Conservation (phyloP, 2,888 invertebrate genomes). For the Epirrhoe tristata region DNA sequence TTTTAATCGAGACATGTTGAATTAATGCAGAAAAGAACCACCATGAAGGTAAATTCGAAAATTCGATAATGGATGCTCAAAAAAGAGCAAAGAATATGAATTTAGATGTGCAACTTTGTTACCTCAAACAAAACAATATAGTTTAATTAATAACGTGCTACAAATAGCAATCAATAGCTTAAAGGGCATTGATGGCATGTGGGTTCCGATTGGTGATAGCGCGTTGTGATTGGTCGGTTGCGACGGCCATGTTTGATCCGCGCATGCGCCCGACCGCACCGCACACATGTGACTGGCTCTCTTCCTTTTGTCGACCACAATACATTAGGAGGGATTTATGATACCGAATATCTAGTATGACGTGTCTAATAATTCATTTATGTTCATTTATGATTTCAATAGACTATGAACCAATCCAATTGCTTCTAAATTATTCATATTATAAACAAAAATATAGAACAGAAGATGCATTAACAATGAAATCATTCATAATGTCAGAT, state of each 20-base stretch:
- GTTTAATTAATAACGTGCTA: slow-evolving; percentile 61
- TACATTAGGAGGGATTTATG: slow-evolving; percentile 39
- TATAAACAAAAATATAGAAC: not conserved
- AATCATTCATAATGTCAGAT: slow-evolving; percentile 5
- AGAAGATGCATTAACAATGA: slow-evolving; percentile 7
- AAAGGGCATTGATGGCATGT: slow-evolving; percentile 67
- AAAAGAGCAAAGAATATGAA: slow-evolving; percentile 26
- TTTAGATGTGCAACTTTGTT: slow-evolving; percentile 19
- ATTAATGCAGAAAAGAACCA: slow-evolving; percentile 32
- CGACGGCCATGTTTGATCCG: slow-evolving; percentile 79
- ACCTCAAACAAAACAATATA: slow-evolving; percentile 37
- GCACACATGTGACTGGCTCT: slow-evolving; percentile 68
- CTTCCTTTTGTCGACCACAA: slow-evolving; percentile 50
- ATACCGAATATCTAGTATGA: slow-evolving; percentile 21
- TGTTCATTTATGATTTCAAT: slow-evolving; percentile 8
- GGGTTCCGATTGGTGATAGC: slow-evolving; percentile 58
- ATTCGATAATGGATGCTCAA: slow-evolving; percentile 12
- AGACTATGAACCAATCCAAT: not conserved
- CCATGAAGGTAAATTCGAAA: slow-evolving; percentile 19
- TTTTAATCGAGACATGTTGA: slow-evolving; percentile 35
- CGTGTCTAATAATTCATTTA: slow-evolving; percentile 17
- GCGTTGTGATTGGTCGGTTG: slow-evolving; percentile 68
- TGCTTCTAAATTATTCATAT: not conserved
- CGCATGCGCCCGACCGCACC: slow-evolving; percentile 71
- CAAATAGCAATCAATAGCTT: slow-evolving; percentile 75